These are phyloP conservation scores for Peromyscus nudipes DNA, from an alignment of 2,797 vertebrate species.

Conservation along the genomic window DNA sequence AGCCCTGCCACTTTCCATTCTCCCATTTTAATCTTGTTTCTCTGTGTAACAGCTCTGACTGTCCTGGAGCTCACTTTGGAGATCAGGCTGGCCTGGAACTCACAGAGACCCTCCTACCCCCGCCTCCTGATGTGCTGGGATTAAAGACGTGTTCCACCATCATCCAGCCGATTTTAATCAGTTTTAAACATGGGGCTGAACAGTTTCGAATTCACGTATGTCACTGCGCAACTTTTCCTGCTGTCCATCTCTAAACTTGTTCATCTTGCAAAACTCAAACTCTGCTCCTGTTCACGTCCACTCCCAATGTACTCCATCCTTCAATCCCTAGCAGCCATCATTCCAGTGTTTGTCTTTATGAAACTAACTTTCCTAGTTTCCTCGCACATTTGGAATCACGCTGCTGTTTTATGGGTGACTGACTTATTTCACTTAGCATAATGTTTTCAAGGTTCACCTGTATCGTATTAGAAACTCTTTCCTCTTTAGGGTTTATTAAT, in stretches of 20 bases:
- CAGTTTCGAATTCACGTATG: not conserved
- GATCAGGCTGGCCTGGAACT: not conserved
- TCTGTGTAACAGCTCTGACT: not conserved
- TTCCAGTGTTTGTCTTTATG: not conserved
- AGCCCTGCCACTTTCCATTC: not conserved
- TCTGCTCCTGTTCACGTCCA: not conserved
- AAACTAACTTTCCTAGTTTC: not conserved
- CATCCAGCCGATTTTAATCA: not conserved
- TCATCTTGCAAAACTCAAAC: not conserved
- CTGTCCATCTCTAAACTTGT: not conserved
- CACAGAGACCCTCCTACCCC: not conserved
- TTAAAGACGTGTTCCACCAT: not conserved
- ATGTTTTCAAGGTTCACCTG: not conserved
- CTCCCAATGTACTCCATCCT: not conserved
- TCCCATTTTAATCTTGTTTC: not conserved
- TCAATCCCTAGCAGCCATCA: not conserved
- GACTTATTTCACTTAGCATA: slow-evolving; percentile 46
- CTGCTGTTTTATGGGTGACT: not conserved
- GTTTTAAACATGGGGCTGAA: not conserved
- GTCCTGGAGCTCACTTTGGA: not conserved
- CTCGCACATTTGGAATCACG: not conserved
- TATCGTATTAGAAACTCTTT: not conserved
- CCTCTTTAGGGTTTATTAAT: not conserved
- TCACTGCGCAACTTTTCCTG: not conserved
- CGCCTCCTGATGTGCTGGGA: not conserved